Base-by-base conservation (phyloP, 2,797 vertebrate species). In the Valencia hispanica region DNA sequence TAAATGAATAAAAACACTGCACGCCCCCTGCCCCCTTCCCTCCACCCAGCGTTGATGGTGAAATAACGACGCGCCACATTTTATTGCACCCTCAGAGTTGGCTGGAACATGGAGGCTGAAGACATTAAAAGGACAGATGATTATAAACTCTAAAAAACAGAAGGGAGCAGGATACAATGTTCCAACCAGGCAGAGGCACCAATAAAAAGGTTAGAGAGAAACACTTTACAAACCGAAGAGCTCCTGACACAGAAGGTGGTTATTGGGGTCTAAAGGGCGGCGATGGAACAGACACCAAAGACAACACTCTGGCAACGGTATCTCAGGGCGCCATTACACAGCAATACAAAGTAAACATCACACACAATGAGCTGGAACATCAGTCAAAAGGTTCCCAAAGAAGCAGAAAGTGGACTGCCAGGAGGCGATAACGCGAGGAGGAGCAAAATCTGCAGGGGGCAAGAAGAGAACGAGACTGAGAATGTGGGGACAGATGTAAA, bases 191-290 rank as follows among this genome's bases (percentile, higher is more conserved):
- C 68, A 68, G 39, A 78, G 63, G 50, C 48, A 84, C 71, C 83
- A 80, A 79, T 85, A 32, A 83, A 84, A 82, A 55, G 65, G 61
- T 53, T 51, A 61, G 63, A 50, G 55, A 72, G 78, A 65, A 20
- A 59, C 0, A 78, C 77, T 72, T 82, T 39, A 53, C 82, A 80
- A 45, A 65, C 65, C 73, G 78, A 87, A 43, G 74, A 73, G 72
- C 71, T 84, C 47, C 78, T 81, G 84, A 84, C 86, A 87, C 73
- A 81, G 74, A 85, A 48, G 55, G 55, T 82, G 70, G 84, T 88
- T 89, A 91, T 83, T 89, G 86, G 84, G 86, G 91, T 92, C 89
- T 86, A 57, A 45, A 79, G 80, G 91, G 87, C 87, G 89, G 77
- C 79, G 27, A 70, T 55, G 79, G 85, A 91, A 83, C 80, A 86